A percentile compares a stretch with the other conserved stretches of the same genome.
These are phyloP conservation scores for Ectemnius continuus DNA, from an alignment of 2,888 invertebrate species.

Conservation along the genomic window DNA sequence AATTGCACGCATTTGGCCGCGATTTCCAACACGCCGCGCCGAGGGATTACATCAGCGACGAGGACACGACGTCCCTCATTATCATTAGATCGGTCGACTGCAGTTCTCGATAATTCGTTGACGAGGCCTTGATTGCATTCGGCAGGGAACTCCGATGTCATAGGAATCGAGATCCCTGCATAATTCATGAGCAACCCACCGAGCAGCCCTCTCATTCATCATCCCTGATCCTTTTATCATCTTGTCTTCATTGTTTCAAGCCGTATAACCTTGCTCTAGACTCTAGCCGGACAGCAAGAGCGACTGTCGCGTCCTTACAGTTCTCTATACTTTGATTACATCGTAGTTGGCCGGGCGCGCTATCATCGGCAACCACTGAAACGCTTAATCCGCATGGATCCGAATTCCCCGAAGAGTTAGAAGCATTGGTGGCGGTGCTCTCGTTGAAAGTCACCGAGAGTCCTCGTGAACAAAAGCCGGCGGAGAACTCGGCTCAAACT, in stretches of 20 bases:
- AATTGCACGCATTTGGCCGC: too few species aligned
- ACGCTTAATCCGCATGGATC: slow-evolving; percentile 1
- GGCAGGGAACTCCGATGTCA: slow-evolving; percentile 19
- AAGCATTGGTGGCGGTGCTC: too few species aligned
- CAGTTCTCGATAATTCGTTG: slow-evolving; percentile 9
- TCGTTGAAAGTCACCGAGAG: too few species aligned
- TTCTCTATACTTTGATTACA: neutral
- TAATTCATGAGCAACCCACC: slow-evolving; percentile 42
- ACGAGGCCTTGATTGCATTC: slow-evolving; percentile 20
- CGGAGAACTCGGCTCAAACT: too few species aligned
- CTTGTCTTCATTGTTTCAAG: slow-evolving; percentile 9
- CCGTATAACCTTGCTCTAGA: neutral
- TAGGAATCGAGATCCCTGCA: slow-evolving; percentile 38
- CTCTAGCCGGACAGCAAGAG: neutral
- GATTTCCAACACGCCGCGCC: too few species aligned
- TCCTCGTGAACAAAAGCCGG: too few species aligned
- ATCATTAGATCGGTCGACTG: neutral
- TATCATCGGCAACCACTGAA: neutral
- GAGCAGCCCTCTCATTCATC: slow-evolving; percentile 42
- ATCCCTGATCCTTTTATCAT: slow-evolving; percentile 28
- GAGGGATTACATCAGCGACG: too few species aligned
- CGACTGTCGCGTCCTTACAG: neutral
- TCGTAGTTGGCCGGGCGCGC: neutral
- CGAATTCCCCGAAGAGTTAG: neutral
- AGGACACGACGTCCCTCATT: too few species aligned